Conservation (phyloP, 2,888 invertebrate species). For the Sarcophaga carnaria region DNA sequence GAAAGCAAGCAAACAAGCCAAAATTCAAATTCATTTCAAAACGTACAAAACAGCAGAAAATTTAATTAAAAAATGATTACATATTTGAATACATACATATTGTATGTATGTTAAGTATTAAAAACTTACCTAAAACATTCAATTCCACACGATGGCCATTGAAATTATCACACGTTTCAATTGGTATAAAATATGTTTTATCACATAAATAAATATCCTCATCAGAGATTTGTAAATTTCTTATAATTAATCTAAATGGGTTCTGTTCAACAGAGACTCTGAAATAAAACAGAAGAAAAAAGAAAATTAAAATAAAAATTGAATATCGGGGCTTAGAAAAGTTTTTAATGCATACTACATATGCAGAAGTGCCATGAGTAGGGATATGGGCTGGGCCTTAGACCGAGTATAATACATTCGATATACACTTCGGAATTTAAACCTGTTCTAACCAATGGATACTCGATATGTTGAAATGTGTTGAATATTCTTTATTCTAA, state of each 20-base stretch:
- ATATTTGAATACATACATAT: too few relatives aligned
- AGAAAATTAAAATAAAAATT: too few relatives aligned
- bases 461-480: too few relatives aligned
- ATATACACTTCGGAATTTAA: too few relatives aligned
- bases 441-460: too few relatives aligned
- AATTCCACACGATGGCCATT: constrained; percentile 89
- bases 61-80: not conserved
- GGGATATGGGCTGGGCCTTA: too few relatives aligned
- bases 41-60: constrained; percentile 3
- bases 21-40: not conserved
- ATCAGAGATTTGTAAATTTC: constrained; percentile 85
- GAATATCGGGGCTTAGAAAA: too few relatives aligned
- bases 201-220: constrained; percentile 91
- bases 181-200: constrained; percentile 89
- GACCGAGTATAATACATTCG: too few relatives aligned
- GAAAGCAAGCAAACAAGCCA: constrained; percentile 28
- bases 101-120: constrained; percentile 2
- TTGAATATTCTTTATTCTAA: too few relatives aligned
- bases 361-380: too few relatives aligned
- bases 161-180: constrained; percentile 87
- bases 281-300: not conserved
- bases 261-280: constrained; percentile 78
- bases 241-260: constrained; percentile 80
- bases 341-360: too few relatives aligned
- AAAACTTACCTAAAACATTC: constrained; percentile 87